Conservation (phyloP, 2,888 invertebrate genomes). For the Lasioglossum marginatum region DNA sequence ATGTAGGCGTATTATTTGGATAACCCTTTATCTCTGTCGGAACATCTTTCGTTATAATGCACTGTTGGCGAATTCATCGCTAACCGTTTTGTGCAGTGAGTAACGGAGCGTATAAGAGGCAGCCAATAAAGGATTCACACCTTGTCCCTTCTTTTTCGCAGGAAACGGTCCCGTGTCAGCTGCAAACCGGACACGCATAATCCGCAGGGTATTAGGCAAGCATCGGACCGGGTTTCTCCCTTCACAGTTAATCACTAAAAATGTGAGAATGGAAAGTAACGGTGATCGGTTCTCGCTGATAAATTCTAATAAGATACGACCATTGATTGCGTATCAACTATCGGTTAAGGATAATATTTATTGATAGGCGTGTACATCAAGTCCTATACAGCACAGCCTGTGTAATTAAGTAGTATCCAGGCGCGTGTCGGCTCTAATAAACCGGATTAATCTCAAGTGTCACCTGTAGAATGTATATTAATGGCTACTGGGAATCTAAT, state of each 20-base stretch:
- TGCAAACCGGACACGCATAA: conserved; percentile 42
- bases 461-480: background rate
- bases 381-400: background rate
- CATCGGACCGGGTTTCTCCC: conserved; percentile 12
- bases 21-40: background rate
- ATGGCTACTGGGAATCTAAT: background rate
- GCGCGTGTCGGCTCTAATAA: conserved; percentile 11
- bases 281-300: conserved; percentile 6
- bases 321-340: background rate
- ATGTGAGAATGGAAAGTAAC: conserved; percentile 1
- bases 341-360: conserved; percentile 5
- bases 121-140: conserved; percentile 20
- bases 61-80: background rate
- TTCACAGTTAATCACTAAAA: conserved; percentile 30
- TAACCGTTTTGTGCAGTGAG: conserved; percentile 26
- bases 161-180: conserved; percentile 50
- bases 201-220: conserved; percentile 33
- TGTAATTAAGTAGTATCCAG: conserved; percentile 29
- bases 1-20: no score
- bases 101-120: background rate
- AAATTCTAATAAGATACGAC: conserved; percentile 4
- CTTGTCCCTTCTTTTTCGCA: conserved; percentile 35
- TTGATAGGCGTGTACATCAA: background rate
- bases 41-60: background rate
- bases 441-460: conserved; percentile 17